phyloP scores from a whole-genome alignment of 2,888 invertebrate species.

The Latheticus oryzae region DNA sequence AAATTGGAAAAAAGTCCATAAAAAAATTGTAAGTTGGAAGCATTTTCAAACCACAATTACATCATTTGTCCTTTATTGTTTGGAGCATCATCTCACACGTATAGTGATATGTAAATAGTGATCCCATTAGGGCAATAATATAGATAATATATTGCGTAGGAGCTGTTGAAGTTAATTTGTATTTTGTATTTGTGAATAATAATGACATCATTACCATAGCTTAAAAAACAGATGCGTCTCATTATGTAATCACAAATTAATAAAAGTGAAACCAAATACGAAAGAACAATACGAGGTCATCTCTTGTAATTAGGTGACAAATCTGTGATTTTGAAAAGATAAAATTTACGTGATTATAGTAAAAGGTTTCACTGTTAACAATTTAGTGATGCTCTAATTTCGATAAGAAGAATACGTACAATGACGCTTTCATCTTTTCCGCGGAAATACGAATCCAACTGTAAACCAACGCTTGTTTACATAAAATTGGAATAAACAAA shows the following conservation, averaged over 20 bases:
- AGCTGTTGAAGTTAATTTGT: conserved; percentile 16
- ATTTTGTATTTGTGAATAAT: conserved; percentile 18
- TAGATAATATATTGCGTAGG: conserved; percentile 15
- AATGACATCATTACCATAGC: conserved; percentile 37
- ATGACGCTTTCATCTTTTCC: conserved; percentile 9
- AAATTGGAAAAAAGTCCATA: too few relatives aligned
- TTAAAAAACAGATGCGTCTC: conserved; percentile 23
- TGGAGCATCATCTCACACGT: neutral
- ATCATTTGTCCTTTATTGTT: too few relatives aligned
- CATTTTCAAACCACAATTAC: neutral
- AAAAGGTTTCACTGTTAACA: conserved; percentile 10
- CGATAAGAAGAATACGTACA: conserved; percentile 24
- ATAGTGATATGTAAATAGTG: conserved; percentile 15
- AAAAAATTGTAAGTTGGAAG: neutral
- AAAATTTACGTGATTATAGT: conserved; percentile 6
- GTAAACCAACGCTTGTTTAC: conserved; percentile 11
- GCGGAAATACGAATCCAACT: conserved; percentile 19
- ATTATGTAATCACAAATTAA: conserved; percentile 26
- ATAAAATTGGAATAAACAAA: conserved; percentile 9
- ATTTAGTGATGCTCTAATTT: conserved; percentile 17
- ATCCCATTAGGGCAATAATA: conserved; percentile 27
- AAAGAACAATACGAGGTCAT: conserved; percentile 30
- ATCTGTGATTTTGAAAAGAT: conserved; percentile 1
- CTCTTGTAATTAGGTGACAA: conserved; percentile 13
- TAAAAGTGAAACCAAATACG: conserved; percentile 29